Evolutionary conservation across 1,140 invertebrate genomes (phyloP), one percentile per base, ranked within the genome.

Genomic region (Sminthurides bifidus): DNA sequence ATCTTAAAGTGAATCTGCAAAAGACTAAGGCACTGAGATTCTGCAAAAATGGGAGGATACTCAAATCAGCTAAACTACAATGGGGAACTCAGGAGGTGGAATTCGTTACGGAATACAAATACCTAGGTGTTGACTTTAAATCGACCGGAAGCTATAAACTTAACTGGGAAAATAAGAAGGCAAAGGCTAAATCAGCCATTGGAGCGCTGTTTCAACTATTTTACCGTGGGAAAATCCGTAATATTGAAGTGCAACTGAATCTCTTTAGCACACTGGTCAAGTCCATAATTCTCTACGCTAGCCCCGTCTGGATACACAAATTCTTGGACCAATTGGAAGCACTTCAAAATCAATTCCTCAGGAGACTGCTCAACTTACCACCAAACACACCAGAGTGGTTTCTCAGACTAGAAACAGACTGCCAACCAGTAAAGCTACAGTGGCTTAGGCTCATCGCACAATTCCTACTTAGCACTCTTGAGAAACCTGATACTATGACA

Each of bases 321-420:
- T 40, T 30, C 8, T 12, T 30, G n/a, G 33, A 48, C 2, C 33
- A 49, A 15, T 19, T 56, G 15, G 45, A 38, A 31, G 17, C 27
- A 26, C 23, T 56, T 21, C 54, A 56, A 27, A 27, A 23, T 8
- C n/a, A 40, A 49, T 48, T 40, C n/a, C 15, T 49, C 17, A 26
- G 35, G 12, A 26, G 17, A 19, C 19, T 49, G 1, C 8, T 48
- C 1, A 49, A 31, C n/a, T n/a, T n/a, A n/a, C n/a, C n/a, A n/a
- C n/a, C n/a, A n/a, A n/a, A n/a, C n/a, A n/a, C n/a, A n/a, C n/a
- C n/a, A n/a, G n/a, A n/a, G n/a, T n/a, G n/a, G n/a, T n/a, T n/a
- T n/a, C n/a, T n/a, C n/a, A n/a, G n/a, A n/a, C n/a, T n/a, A n/a
- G n/a, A n/a, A n/a, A n/a, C n/a, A n/a, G n/a, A n/a, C n/a, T n/a